Conservation (phyloP, 2,888 invertebrate species). For the Epinotia bilunana region DNA sequence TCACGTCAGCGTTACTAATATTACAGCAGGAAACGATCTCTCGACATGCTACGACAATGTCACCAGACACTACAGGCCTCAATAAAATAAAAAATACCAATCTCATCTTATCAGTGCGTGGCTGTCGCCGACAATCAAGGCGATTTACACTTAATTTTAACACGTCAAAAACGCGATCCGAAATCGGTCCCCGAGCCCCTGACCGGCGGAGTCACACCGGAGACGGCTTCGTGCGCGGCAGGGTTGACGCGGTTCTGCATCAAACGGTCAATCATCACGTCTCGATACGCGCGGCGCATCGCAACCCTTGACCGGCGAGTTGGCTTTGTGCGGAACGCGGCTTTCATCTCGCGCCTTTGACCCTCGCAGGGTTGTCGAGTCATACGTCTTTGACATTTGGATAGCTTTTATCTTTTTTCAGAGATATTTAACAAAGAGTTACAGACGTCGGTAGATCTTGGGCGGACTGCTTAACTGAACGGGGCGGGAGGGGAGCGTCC, state of each 20-base stretch:
- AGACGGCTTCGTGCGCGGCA: background rate
- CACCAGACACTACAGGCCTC: too few relatives aligned
- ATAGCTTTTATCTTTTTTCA: background rate
- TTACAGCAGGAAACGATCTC: too few relatives aligned
- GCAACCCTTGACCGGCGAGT: conserved; percentile 43
- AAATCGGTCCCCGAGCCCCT: background rate
- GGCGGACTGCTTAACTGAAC: too few relatives aligned
- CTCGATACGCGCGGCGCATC: conserved; percentile 24
- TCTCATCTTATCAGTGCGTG: too few relatives aligned
- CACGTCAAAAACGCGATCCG: background rate
- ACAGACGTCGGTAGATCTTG: background rate
- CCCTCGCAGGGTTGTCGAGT: conserved; percentile 47
- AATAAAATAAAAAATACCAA: too few relatives aligned
- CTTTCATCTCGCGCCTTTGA: conserved; percentile 74
- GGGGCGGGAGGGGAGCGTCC: too few relatives aligned
- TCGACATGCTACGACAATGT: too few relatives aligned
- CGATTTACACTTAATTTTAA: background rate
- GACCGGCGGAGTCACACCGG: background rate
- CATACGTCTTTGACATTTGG: background rate
- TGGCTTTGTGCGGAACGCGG: conserved; percentile 68
- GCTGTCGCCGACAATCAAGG: background rate
- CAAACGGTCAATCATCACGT: conserved; percentile 38
- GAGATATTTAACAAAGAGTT: background rate
- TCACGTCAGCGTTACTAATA: too few relatives aligned
- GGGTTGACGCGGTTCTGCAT: conserved; percentile 21